These are phyloP conservation scores for Lysandra coridon DNA, from an alignment of 2,888 invertebrate species.

Conservation along the genomic window DNA sequence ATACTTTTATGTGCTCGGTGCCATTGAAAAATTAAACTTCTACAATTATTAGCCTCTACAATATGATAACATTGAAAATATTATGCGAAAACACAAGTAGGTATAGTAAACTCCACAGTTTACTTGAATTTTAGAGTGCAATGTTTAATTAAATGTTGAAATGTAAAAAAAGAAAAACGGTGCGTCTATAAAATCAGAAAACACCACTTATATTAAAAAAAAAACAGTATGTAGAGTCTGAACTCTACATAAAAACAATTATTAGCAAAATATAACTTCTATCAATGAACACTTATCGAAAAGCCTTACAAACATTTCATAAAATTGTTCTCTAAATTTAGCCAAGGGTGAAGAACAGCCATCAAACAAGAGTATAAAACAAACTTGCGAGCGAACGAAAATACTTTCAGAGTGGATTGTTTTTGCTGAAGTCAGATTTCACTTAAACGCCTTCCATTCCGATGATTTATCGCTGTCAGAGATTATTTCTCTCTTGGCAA, in stretches of 20 bases:
- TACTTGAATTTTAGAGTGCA: too few species aligned
- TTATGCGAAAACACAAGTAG: neutral
- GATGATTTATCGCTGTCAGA: slow-evolving; percentile 9
- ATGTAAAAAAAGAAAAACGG: neutral
- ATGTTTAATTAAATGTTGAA: too few species aligned
- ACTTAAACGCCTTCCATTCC: neutral
- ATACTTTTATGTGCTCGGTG: neutral
- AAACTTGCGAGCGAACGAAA: slow-evolving; percentile 10
- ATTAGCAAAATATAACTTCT: neutral
- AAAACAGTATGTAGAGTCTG: neutral
- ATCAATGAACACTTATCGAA: neutral
- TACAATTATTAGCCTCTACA: neutral
- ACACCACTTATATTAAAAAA: too few species aligned
- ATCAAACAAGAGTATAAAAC: slow-evolving; percentile 8
- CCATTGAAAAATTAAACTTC: neutral
- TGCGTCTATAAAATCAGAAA: too few species aligned
- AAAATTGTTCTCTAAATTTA: slow-evolving; percentile 12
- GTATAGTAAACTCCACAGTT: too few species aligned
- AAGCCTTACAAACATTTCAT: neutral
- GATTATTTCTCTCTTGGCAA: slow-evolving; percentile 12
- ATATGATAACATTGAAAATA: neutral
- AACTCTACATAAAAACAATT: neutral
- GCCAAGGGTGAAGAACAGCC: neutral
- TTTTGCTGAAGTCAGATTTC: slow-evolving; percentile 8
- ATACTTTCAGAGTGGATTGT: slow-evolving; percentile 22